phyloP scores from a whole-genome alignment of 2,797 vertebrate species.

The Austrolebias charrua region DNA sequence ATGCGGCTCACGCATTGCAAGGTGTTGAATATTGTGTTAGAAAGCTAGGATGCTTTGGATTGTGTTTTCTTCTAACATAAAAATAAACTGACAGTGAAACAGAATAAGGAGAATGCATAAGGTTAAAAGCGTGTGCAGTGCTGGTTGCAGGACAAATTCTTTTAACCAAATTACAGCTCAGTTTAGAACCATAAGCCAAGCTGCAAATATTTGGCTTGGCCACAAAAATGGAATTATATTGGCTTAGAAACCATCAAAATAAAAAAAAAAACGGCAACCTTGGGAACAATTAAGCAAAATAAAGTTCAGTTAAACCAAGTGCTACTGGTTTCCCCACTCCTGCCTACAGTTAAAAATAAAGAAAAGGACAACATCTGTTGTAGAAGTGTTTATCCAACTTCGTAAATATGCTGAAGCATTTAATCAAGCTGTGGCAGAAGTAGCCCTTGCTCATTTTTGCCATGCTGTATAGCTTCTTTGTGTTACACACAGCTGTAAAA shows the following conservation, averaged over 20 bases:
- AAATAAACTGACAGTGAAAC: slow-evolving; percentile 25
- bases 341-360: slow-evolving; percentile 49
- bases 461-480: slow-evolving; percentile 54
- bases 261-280: slow-evolving; percentile 80
- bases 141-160: slow-evolving; percentile 46
- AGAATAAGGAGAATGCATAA: background rate
- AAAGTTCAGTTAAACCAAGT: slow-evolving; percentile 75
- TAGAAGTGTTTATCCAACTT: slow-evolving; percentile 71
- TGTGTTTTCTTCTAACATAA: slow-evolving; percentile 10
- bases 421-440: slow-evolving; percentile 54
- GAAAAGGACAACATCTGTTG: slow-evolving; percentile 49
- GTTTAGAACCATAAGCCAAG: slow-evolving; percentile 78
- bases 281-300: slow-evolving; percentile 82
- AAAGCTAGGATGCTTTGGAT: slow-evolving; percentile 25
- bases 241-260: slow-evolving; percentile 73
- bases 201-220: slow-evolving; percentile 83
- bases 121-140: slow-evolving; percentile 10
- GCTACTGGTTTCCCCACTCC: slow-evolving; percentile 80
- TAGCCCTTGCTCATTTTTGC: slow-evolving; percentile 47
- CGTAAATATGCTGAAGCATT: slow-evolving; percentile 71
- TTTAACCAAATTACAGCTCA: slow-evolving; percentile 70
- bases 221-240: slow-evolving; percentile 80
- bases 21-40: slow-evolving; percentile 34
- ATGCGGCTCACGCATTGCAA: slow-evolving; percentile 34
- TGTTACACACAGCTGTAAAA: slow-evolving; percentile 41